Base-by-base conservation (phyloP, 1,140 invertebrate species). In the Aphelinus certus region DNA sequence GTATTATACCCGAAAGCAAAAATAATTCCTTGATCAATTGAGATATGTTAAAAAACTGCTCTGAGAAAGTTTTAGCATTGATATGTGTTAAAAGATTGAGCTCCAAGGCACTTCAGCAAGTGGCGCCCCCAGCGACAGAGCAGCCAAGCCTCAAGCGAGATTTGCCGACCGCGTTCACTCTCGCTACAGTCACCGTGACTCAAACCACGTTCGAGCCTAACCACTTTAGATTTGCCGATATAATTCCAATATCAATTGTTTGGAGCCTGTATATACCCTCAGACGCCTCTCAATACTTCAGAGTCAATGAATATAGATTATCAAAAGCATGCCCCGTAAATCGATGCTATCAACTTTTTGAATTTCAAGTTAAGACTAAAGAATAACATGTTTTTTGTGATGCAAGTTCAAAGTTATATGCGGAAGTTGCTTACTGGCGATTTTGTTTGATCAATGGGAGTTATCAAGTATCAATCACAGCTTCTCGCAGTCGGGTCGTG, bases 321-420 rank as follows among this genome's bases (percentile, higher is more conserved):
- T 26, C 57, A 45, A 55, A 57, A 46, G 3, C 2, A 26, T 42
- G 6, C 43, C 26, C 7, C 6, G 45, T 68, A 2, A 43, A n/a
- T 6, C 51, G 71, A 45, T 56, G 51, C 47, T n/a, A n/a, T n/a
- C n/a, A n/a, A n/a, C n/a, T n/a, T n/a, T n/a, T n/a, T n/a, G n/a
- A n/a, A n/a, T n/a, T n/a, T n/a, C n/a, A n/a, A n/a, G n/a, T n/a
- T n/a, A n/a, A n/a, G n/a, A n/a, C n/a, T n/a, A n/a, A n/a, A n/a
- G n/a, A n/a, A n/a, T n/a, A n/a, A n/a, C n/a, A n/a, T n/a, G n/a
- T n/a, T n/a, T n/a, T n/a, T n/a, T 76, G 72, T 53, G 84, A 84
- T 43, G 83, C 83, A 1, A 83, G 83, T 47, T 71, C 80, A 53
- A 63, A 79, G 42, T 81, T 81, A 0, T 84, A 80, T 70, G 79